Conservation (phyloP, 2,888 invertebrate genomes). For the Amiota mariae region DNA sequence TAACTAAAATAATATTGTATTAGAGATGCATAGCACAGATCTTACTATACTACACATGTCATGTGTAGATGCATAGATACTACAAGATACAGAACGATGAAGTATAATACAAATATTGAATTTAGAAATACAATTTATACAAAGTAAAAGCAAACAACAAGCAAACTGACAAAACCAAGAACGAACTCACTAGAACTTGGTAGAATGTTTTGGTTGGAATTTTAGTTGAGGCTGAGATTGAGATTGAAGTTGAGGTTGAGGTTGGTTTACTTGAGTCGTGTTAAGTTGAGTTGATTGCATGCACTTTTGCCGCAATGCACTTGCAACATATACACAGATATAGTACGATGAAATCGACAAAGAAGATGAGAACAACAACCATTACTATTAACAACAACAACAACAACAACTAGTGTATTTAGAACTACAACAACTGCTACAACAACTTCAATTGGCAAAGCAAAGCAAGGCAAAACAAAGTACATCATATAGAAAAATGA, state of each 20-base stretch:
- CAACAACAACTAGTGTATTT: neutral
- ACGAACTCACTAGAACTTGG: neutral
- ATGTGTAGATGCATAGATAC: too few species aligned
- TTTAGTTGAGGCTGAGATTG: neutral
- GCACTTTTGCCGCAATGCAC: conserved; percentile 25
- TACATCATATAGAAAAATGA: neutral
- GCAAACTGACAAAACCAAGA: too few species aligned
- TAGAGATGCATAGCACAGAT: too few species aligned
- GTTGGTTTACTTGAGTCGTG: neutral
- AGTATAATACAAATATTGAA: too few species aligned
- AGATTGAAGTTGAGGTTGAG: conserved; percentile 1
- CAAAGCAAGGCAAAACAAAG: conserved; percentile 3
- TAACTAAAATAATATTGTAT: too few species aligned
- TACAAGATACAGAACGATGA: too few species aligned
- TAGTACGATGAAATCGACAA: neutral
- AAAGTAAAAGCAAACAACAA: conserved; percentile 8
- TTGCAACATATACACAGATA: neutral
- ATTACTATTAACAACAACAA: neutral
- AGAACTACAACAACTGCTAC: too few species aligned
- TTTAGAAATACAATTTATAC: neutral
- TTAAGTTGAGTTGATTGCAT: conserved; percentile 20
- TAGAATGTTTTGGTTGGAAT: neutral
- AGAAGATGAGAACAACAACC: neutral
- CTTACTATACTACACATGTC: too few species aligned
- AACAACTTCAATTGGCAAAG: conserved; percentile 14